Percentiles rank a stretch among this genome's conserved stretches.
Evolutionary conservation across 2,797 vertebrate genomes (phyloP).

Genomic region (Trichosurus vulpecula): DNA sequence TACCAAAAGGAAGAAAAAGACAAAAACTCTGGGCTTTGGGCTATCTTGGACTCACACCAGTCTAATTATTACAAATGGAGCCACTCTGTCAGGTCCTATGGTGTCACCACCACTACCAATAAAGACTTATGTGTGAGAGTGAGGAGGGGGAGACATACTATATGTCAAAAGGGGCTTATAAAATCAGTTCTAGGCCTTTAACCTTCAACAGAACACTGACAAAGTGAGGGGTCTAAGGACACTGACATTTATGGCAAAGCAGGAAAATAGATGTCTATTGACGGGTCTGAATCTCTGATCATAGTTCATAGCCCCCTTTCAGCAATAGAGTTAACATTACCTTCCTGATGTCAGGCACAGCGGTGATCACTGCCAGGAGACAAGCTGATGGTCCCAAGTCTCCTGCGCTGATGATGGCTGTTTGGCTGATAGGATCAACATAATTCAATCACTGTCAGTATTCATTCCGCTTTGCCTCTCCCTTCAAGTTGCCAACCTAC

Average conservation of each 20-base stretch:
- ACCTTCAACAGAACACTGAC: constrained; percentile 88
- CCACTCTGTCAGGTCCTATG: constrained; percentile 33
- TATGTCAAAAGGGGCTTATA: constrained; percentile 85
- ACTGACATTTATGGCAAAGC: constrained; percentile 84
- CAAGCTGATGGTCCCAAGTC: constrained; percentile 88
- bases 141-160: constrained; percentile 83
- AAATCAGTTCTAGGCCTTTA: constrained; percentile 87
- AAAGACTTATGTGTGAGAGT: constrained; percentile 39
- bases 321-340: constrained; percentile 88
- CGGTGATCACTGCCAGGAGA: constrained; percentile 86
- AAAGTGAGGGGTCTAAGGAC: constrained; percentile 85
- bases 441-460: constrained; percentile 90
- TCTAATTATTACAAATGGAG: constrained; percentile 62
- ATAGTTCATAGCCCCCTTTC: constrained; percentile 89
- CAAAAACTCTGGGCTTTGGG: constrained; percentile 11
- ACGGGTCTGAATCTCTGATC: constrained; percentile 89
- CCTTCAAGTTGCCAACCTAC: constrained; percentile 12
- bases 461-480: constrained; percentile 84
- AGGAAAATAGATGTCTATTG: constrained; percentile 91
- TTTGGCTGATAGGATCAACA: constrained; percentile 88
- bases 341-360: constrained; percentile 86
- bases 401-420: constrained; percentile 86
- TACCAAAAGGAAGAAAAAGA: neutral
- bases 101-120: constrained; percentile 24
- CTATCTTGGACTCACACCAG: constrained; percentile 42